Base-by-base conservation (phyloP, 2,888 invertebrate genomes). In the Sarcophaga subvicina region DNA sequence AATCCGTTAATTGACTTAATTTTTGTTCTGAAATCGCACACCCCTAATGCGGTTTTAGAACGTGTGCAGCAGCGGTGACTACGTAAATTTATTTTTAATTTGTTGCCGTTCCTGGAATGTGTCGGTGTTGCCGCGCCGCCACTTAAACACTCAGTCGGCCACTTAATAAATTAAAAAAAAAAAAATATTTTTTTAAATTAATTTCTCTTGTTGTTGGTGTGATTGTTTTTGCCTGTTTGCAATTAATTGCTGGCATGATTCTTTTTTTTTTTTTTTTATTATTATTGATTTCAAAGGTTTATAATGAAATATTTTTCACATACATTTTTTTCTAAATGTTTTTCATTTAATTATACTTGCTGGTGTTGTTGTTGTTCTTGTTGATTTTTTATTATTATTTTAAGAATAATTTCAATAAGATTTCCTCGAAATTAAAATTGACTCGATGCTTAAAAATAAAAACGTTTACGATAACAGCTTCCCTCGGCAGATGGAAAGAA, bases 211-310 rank as follows among this genome's bases (percentile, higher is more conserved):
- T 37, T 37, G 1, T 37, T 6, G 37, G 0, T 49, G 49, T 49
- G 14, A 0, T 49, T 54, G 54, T 54, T 54, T 12, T 54, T 54
- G 14, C 54, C 54, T 80, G 49, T 80, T 27, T 72, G 67, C 64
- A 62, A 76, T 66, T 84, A 76, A 84, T 88, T 81, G 66, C 47
- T 90, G 89, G 90, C 12, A 90, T 88, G 80, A 71, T 2, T 8
- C 10, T 37, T 37, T 37, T 37, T 37, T 37, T 3, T 37, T 3
- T 25, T 25, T 25, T 2, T 25, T 25, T 25, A 25, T 27, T 76
- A 66, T 69, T 75, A 75, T 81, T 71, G 59, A 84, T 86, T 86
- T 83, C 27, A 63, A 71, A 70, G 47, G 64, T 69, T 70, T 69
- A 37, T 76, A 63, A 70, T 70, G 63, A 64, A 70, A 54, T 59